Evolutionary conservation across 2,888 invertebrate genomes (phyloP).

Genomic region (Cosmia pyralina): DNA sequence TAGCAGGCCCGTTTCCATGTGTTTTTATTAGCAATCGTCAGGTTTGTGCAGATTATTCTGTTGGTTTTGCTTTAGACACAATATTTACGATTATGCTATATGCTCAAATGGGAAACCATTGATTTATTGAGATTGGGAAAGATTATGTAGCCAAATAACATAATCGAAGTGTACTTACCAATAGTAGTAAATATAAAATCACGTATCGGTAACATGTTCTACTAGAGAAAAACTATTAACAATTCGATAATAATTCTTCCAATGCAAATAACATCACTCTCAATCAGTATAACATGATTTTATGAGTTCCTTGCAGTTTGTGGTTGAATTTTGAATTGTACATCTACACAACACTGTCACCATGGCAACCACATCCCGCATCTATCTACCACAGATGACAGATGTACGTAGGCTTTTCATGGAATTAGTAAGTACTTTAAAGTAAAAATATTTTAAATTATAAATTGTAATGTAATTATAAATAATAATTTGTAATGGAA

Average conservation of each 20-base stretch:
- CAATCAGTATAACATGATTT: neutral
- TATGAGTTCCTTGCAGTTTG: neutral
- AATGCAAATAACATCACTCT: slow-evolving; percentile 7
- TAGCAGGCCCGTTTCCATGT: neutral
- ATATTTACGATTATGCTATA: neutral
- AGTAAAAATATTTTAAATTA: no score
- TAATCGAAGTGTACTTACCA: slow-evolving; percentile 40
- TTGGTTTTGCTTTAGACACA: neutral
- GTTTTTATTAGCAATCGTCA: neutral
- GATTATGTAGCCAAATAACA: neutral
- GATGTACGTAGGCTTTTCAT: neutral
- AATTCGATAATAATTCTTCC: neutral
- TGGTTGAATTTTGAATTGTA: slow-evolving; percentile 5
- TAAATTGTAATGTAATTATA: no score
- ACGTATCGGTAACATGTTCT: slow-evolving; percentile 48
- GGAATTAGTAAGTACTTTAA: no score
- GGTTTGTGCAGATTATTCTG: neutral
- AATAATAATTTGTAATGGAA: no score
- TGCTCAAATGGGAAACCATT: neutral
- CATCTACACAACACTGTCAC: slow-evolving; percentile 30
- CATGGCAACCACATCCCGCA: slow-evolving; percentile 30
- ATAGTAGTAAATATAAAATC: slow-evolving; percentile 54
- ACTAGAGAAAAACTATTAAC: neutral
- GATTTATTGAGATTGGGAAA: neutral
- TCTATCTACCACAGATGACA: neutral